Conservation (phyloP, 2,797 vertebrate genomes). For the Myotis daubentonii region DNA sequence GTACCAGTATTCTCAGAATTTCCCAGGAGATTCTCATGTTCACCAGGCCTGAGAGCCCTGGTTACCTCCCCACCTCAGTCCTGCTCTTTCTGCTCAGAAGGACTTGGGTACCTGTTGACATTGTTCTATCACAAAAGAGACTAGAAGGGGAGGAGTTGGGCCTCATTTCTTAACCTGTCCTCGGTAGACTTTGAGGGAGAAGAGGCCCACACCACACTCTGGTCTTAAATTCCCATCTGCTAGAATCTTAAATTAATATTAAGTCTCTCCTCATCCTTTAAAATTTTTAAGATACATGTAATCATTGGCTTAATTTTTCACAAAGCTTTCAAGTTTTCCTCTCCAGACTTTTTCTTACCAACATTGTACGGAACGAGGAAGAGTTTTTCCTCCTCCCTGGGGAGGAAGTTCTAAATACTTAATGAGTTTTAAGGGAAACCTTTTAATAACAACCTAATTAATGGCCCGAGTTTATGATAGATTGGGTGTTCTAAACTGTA, state of each 20-base stretch:
- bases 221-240: not conserved
- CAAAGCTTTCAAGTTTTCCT: not conserved
- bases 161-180: not conserved
- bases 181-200: not conserved
- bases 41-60: not conserved
- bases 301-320: not conserved
- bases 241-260: not conserved
- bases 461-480: not conserved
- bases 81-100: not conserved
- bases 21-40: accelerated
- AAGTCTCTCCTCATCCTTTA: not conserved
- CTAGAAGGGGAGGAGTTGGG: not conserved
- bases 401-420: not conserved
- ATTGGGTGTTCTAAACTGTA: not conserved
- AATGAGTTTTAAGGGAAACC: constrained; percentile 8
- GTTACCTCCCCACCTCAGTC: not conserved
- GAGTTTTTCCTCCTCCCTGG: not conserved
- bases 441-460: not conserved
- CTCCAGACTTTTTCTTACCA: not conserved
- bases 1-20: not conserved
- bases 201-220: not conserved
- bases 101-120: not conserved
- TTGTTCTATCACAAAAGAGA: not conserved
- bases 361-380: not conserved
- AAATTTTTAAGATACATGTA: not conserved